Evolutionary conservation across 2,888 invertebrate genomes (phyloP).

Genomic region (Galeopsomyia nigrocyanea): DNA sequence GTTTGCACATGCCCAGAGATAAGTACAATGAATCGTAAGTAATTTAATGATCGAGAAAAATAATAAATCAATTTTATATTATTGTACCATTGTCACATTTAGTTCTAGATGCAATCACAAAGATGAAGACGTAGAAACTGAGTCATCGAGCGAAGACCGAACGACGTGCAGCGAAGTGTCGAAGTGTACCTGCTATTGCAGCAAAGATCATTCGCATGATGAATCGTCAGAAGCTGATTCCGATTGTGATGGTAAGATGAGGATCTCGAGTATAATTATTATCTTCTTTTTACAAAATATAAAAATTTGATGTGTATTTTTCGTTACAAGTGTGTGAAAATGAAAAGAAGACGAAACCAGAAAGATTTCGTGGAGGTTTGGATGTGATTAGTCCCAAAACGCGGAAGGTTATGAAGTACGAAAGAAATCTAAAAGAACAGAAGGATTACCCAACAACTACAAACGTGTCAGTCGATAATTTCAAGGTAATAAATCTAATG

Average conservation of each 20-base stretch:
- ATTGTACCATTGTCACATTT: not conserved
- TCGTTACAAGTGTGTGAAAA: not conserved
- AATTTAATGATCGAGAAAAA: no score
- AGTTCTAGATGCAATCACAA: not conserved
- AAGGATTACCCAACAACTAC: not conserved
- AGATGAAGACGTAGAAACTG: not conserved
- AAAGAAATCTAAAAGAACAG: not conserved
- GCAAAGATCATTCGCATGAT: slow-evolving; percentile 36
- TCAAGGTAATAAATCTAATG: slow-evolving; percentile 19
- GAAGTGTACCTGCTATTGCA: slow-evolving; percentile 36
- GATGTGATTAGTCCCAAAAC: not conserved
- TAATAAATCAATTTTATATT: no score
- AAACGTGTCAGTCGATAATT: not conserved
- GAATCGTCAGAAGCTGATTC: slow-evolving; percentile 3
- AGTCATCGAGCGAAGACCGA: slow-evolving; percentile 4
- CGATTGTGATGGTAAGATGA: not conserved
- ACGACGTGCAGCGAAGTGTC: slow-evolving; percentile 24
- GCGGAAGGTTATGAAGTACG: not conserved
- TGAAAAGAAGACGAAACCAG: not conserved
- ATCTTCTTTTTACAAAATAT: not conserved
- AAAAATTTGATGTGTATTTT: not conserved
- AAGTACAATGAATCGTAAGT: no score
- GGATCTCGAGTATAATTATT: no score
- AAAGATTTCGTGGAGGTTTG: slow-evolving; percentile 6
- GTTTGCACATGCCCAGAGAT: not conserved